phyloP scores from a whole-genome alignment of 2,113 vertebrate genomes.

The Rhabdomys dilectus region DNA sequence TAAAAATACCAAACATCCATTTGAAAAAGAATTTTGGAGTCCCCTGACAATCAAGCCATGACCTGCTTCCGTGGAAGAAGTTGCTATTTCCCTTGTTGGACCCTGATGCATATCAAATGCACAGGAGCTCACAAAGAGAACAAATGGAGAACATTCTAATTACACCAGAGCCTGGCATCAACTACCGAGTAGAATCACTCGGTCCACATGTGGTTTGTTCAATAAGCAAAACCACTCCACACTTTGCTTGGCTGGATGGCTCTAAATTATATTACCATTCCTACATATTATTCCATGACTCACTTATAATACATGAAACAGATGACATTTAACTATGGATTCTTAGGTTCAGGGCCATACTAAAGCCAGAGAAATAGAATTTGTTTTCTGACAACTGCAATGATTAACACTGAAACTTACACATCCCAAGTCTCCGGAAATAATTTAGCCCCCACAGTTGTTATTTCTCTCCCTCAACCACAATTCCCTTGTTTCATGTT shows the following conservation, averaged over 20 bases:
- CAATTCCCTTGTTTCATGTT: constrained; percentile 66
- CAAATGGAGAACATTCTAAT: neutral
- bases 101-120: neutral
- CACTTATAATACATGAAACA: neutral
- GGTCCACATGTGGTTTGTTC: neutral
- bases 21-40: neutral
- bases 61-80: neutral
- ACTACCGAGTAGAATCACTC: neutral
- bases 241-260: neutral
- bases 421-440: constrained; percentile 51
- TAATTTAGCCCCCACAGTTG: neutral
- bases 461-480: constrained; percentile 62
- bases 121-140: constrained; percentile 7
- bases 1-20: neutral
- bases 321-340: neutral
- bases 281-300: neutral
- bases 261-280: neutral
- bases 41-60: neutral
- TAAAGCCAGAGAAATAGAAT: neutral
- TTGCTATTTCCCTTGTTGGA: neutral
- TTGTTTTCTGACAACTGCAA: constrained; percentile 50
- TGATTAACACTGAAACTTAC: neutral
- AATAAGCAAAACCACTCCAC: constrained; percentile 9
- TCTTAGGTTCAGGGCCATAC: neutral
- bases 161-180: neutral